Evolutionary conservation across 2,113 vertebrate genomes (phyloP).

Genomic region (Lampris incognitus): DNA sequence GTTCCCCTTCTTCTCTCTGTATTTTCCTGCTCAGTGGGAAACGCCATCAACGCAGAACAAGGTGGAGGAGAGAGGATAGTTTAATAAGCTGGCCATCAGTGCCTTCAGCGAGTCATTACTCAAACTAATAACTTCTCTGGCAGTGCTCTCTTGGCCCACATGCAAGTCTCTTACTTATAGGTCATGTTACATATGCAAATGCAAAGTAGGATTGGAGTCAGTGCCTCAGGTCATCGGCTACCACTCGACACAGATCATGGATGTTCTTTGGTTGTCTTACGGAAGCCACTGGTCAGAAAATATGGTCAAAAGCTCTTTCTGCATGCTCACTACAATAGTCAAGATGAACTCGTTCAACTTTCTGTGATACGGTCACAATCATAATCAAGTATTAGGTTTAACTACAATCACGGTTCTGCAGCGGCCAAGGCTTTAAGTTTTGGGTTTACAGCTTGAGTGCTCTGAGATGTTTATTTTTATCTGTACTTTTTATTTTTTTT

Average conservation of each 20-base stretch:
- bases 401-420: too few relatives aligned
- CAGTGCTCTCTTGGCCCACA: slow-evolving; percentile 4
- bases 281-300: too few relatives aligned
- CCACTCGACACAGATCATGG: background rate
- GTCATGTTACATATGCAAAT: slow-evolving; percentile 11
- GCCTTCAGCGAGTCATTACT: slow-evolving; percentile 39
- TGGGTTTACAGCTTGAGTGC: background rate
- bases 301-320: too few relatives aligned
- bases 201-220: background rate
- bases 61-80: slow-evolving; percentile 15
- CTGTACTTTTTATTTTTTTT: too few relatives aligned
- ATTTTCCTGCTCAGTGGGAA: slow-evolving; percentile 7
- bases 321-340: too few relatives aligned
- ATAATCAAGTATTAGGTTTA: too few relatives aligned
- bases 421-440: too few relatives aligned
- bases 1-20: background rate
- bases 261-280: background rate
- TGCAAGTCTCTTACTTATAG: background rate
- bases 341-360: too few relatives aligned
- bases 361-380: too few relatives aligned
- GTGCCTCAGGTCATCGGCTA: background rate
- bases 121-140: slow-evolving; percentile 29
- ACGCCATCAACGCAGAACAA: slow-evolving; percentile 13
- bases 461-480: too few relatives aligned
- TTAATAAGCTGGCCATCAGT: slow-evolving; percentile 35